Evolutionary conservation across 2,113 vertebrate genomes (phyloP), one percentile per base, ranked within the genome.

Genomic region (Leptobrachium leishanense): DNA sequence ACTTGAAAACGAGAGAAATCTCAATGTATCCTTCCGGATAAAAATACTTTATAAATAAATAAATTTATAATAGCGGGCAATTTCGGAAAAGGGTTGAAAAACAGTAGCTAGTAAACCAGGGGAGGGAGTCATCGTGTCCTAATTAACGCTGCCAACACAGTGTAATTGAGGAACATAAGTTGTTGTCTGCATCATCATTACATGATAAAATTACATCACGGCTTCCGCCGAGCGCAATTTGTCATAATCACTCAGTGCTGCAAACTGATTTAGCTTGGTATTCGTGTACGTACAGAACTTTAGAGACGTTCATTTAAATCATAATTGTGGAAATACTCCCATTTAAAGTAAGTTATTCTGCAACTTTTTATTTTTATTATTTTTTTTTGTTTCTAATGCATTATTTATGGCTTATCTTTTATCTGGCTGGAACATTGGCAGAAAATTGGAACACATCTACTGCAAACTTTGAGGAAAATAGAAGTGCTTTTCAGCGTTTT

Each of bases 351-450:
- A 39, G 55, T 50, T 44, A 54, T 77, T 77, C 53, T 12, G 15
- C 67, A 43, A 70, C 67, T 12, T 8, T 31, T 50, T 50, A 5
- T 12, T 8, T 31, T 50, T n/a, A n/a, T 50, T 50, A 50, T 50
- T 50, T 50, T 50, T 46, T 46, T 55, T 71, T 77, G 9, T 11
- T 63, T 5, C 67, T 77, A 54, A 77, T 77, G 20, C 68, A 77
- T 77, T 77, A 63, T 31, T 77, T 70, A 77, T 70, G 54, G 9
- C 67, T 77, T 77, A 77, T 77, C 68, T 69, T 59, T 77, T 77
- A 77, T 70, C 55, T 77, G 2, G 66, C 42, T 57, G 76, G 55
- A 53, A 70, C 55, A 43, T 63, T 63, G 43, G 43, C 53, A 57
- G 20, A n/a, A 72, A 43, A 54, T 59, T 55, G 43, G 53, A 70